Evolutionary conservation across 2,113 vertebrate species (phyloP).

Genomic region (Megaceryle maxima): DNA sequence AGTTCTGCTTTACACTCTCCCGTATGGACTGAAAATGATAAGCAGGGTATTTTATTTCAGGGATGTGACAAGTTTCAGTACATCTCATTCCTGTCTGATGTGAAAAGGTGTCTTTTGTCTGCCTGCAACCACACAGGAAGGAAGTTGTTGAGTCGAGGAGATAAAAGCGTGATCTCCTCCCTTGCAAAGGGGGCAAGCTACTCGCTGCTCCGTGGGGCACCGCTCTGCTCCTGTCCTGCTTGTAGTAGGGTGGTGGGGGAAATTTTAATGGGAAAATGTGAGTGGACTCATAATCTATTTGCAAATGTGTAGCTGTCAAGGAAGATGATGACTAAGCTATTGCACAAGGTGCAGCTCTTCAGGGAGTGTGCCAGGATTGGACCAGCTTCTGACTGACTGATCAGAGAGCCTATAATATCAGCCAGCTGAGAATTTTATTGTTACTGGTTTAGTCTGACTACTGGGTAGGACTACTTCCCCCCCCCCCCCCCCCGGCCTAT

Average conservation of each 20-base stretch:
- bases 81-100: neutral
- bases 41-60: neutral
- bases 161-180: neutral
- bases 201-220: neutral
- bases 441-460: neutral
- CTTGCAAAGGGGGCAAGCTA: neutral
- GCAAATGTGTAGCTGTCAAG: conserved; percentile 7
- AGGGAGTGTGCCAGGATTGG: neutral
- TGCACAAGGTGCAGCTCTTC: conserved; percentile 4
- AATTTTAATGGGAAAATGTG: neutral
- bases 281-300: neutral
- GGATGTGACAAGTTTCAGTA: neutral
- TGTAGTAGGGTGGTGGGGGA: neutral
- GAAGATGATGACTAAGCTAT: conserved; percentile 62
- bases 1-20: neutral
- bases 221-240: neutral
- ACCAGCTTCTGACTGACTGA: neutral
- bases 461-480: neutral
- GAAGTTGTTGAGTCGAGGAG: conserved; percentile 43
- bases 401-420: neutral
- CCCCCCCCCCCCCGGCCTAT: no score
- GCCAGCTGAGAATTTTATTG: neutral
- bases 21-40: neutral
- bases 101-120: conserved; percentile 21
- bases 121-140: neutral